phyloP scores from a whole-genome alignment of 2,113 vertebrate species.

The Rhabdornis inornatus region DNA sequence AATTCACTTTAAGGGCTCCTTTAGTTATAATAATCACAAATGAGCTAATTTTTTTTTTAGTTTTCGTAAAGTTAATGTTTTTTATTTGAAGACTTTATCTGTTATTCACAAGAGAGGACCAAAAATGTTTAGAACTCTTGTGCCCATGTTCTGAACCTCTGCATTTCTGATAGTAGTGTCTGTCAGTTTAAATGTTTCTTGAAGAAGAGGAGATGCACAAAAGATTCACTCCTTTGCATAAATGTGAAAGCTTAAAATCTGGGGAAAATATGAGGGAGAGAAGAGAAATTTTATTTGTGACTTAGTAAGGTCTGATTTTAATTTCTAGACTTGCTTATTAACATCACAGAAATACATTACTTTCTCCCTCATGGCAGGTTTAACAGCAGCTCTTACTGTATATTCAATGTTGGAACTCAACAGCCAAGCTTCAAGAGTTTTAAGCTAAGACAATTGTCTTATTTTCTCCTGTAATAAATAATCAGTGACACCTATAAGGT shows the following conservation, averaged over 20 bases:
- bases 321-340: neutral
- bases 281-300: neutral
- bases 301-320: neutral
- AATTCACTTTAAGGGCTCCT: neutral
- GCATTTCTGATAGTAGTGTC: neutral
- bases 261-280: neutral
- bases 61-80: neutral
- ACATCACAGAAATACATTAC: neutral
- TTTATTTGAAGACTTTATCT: neutral
- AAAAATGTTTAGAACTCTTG: neutral
- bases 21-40: neutral
- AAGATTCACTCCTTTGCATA: neutral
- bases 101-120: neutral
- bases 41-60: no score
- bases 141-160: neutral
- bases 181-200: neutral
- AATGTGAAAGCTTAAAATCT: neutral
- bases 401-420: neutral
- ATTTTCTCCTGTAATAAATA: neutral
- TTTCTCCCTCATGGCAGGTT: neutral
- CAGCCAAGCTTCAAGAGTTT: neutral
- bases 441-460: neutral
- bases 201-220: neutral
- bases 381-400: neutral
- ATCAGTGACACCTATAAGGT: neutral